Conservation (phyloP, 2,888 invertebrate species). For the Eugnorisma glareosa region DNA sequence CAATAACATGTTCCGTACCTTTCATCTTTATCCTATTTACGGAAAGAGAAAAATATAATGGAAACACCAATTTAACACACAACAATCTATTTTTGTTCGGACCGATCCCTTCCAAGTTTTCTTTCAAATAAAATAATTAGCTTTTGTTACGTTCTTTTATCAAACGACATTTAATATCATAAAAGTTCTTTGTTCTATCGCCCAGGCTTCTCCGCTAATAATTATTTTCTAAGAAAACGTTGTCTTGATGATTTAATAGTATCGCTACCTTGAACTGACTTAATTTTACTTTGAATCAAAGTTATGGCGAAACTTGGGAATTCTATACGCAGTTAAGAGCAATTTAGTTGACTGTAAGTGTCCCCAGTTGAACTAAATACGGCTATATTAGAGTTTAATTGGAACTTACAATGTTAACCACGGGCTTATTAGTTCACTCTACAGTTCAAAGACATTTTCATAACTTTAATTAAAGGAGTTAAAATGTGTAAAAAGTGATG, state of each 20-base stretch:
- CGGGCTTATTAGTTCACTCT: not conserved
- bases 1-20: slow-evolving; percentile 15
- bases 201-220: slow-evolving; percentile 42
- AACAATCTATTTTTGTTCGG: slow-evolving; percentile 48
- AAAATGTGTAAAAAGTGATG: not conserved
- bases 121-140: slow-evolving; percentile 55
- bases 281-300: slow-evolving; percentile 44
- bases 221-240: slow-evolving; percentile 52
- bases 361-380: slow-evolving; percentile 16
- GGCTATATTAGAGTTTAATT: slow-evolving; percentile 44
- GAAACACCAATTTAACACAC: slow-evolving; percentile 40
- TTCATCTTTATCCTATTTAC: slow-evolving; percentile 30
- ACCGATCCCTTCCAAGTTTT: slow-evolving; percentile 26
- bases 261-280: slow-evolving; percentile 29
- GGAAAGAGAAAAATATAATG: slow-evolving; percentile 29
- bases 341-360: slow-evolving; percentile 39
- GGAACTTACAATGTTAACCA: slow-evolving; percentile 16
- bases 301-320: slow-evolving; percentile 43
- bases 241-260: slow-evolving; percentile 41
- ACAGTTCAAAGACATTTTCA: not conserved
- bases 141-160: slow-evolving; percentile 55
- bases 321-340: slow-evolving; percentile 23
- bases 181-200: slow-evolving; percentile 57
- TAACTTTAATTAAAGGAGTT: not conserved
- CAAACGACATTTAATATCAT: slow-evolving; percentile 64